phyloP scores from a whole-genome alignment of 2,797 vertebrate species.

The Eremophila alpestris region DNA sequence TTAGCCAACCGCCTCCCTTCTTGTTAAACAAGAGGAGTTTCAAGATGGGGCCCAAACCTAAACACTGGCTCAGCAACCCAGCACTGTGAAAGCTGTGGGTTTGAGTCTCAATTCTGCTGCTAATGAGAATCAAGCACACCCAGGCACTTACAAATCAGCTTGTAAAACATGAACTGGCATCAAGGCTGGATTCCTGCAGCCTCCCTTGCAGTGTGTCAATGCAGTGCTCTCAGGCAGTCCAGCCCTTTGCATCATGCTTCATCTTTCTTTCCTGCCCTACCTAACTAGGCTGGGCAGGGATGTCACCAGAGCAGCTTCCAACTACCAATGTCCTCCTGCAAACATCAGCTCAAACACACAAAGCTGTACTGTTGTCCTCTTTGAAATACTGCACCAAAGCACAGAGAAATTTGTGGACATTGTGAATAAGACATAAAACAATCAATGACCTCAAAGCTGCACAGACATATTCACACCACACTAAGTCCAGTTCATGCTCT shows the following conservation, averaged over 20 bases:
- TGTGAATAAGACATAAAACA: not conserved
- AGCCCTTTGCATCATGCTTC: not conserved
- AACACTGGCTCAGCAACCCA: not conserved
- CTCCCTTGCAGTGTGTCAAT: not conserved
- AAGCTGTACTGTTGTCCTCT: not conserved
- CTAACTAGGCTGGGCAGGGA: not conserved
- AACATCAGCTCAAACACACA: not conserved
- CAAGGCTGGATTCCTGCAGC: not conserved
- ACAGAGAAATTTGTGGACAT: not conserved
- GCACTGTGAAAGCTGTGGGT: not conserved
- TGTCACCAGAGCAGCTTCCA: not conserved
- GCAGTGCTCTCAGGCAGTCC: not conserved
- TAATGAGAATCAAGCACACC: not conserved
- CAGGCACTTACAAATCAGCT: not conserved
- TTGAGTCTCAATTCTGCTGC: not conserved
- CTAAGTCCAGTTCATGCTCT: not conserved
- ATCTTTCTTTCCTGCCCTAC: not conserved
- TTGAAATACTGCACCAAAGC: not conserved
- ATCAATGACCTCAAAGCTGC: not conserved
- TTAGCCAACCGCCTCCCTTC: conserved; percentile 13
- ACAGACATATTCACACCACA: not conserved
- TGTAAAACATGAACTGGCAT: not conserved
- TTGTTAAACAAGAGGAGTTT: conserved; percentile 39
- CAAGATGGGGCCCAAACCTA: conserved; percentile 17
- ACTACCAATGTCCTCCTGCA: not conserved